These are phyloP conservation scores for Drosophila gaucha DNA, from an alignment of 2,888 invertebrate genomes.

Conservation along the genomic window DNA sequence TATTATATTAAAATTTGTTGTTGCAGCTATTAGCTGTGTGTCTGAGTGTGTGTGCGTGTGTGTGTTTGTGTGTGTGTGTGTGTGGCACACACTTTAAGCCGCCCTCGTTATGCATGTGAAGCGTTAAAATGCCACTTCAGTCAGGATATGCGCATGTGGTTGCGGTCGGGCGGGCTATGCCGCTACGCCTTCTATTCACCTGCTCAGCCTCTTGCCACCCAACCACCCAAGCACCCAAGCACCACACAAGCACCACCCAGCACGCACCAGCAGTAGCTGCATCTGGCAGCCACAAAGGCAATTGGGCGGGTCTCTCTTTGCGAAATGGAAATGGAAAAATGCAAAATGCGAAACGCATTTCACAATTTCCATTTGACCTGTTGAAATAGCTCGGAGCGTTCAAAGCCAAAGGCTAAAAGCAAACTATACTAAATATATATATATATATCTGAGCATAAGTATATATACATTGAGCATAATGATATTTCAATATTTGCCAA, in stretches of 20 bases:
- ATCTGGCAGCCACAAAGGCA: conserved; percentile 5
- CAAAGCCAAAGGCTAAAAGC: neutral
- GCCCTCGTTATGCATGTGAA: conserved; percentile 61
- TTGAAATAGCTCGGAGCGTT: conserved; percentile 1
- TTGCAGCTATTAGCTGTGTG: conserved; percentile 62
- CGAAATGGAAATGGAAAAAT: neutral
- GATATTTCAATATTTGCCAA: no score
- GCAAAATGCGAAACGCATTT: conserved; percentile 12
- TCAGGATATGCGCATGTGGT: conserved; percentile 9
- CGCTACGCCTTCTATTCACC: neutral
- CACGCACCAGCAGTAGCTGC: conserved; percentile 1
- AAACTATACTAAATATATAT: neutral
- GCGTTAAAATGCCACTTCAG: conserved; percentile 73
- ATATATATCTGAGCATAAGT: no score
- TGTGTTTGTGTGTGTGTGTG: conserved; percentile 22
- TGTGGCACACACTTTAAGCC: conserved; percentile 49
- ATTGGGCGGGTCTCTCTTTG: conserved; percentile 1
- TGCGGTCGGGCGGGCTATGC: neutral
- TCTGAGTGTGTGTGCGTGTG: conserved; percentile 19
- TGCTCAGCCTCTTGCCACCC: neutral
- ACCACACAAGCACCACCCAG: neutral
- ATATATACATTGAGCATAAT: no score
- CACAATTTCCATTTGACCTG: conserved; percentile 19
- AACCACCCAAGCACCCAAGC: no score
- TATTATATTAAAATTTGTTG: conserved; percentile 8